Percentiles rank a stretch among this genome's conserved stretches.
Conservation (phyloP, 2,797 vertebrate genomes). For the Taeniopygia guttata region DNA sequence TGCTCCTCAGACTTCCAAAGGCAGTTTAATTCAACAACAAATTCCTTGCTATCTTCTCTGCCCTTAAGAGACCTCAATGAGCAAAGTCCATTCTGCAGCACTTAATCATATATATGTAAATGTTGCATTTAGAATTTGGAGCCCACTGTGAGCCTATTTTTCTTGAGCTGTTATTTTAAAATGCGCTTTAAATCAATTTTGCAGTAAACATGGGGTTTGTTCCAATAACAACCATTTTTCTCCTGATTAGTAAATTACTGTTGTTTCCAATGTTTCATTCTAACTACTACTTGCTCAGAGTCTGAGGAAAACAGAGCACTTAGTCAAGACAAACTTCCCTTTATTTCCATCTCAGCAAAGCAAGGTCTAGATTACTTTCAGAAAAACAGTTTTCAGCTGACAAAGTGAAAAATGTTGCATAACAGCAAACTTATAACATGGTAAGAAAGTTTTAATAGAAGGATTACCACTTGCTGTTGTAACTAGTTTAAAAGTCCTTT, state of each 20-base stretch:
- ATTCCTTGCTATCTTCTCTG: background rate
- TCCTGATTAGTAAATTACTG: slow-evolving; percentile 67
- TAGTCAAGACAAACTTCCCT: slow-evolving; percentile 58
- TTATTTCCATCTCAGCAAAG: slow-evolving; percentile 59
- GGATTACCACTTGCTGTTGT: slow-evolving; percentile 59
- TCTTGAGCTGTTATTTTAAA: slow-evolving; percentile 41
- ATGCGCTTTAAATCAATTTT: slow-evolving; percentile 34
- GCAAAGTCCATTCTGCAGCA: background rate
- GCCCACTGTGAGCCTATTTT: background rate
- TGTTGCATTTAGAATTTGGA: slow-evolving; percentile 39
- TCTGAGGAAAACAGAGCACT: slow-evolving; percentile 45
- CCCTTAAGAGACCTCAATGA: background rate
- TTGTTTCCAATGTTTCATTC: slow-evolving; percentile 46
- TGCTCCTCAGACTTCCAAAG: slow-evolving; percentile 2
- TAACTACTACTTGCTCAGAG: slow-evolving; percentile 40
- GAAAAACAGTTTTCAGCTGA: slow-evolving; percentile 65
- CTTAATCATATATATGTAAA: slow-evolving; percentile 47
- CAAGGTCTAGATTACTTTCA: slow-evolving; percentile 55
- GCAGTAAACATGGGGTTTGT: slow-evolving; percentile 25
- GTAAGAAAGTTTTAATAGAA: slow-evolving; percentile 65
- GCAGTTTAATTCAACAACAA: background rate
- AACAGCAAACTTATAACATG: slow-evolving; percentile 29
- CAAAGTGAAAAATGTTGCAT: slow-evolving; percentile 64
- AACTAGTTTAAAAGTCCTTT: slow-evolving; percentile 61
- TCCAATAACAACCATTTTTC: slow-evolving; percentile 47